Evolutionary conservation across 2,888 invertebrate species (phyloP), one percentile per base, ranked within the genome.

Genomic region (Pammene aurita): DNA sequence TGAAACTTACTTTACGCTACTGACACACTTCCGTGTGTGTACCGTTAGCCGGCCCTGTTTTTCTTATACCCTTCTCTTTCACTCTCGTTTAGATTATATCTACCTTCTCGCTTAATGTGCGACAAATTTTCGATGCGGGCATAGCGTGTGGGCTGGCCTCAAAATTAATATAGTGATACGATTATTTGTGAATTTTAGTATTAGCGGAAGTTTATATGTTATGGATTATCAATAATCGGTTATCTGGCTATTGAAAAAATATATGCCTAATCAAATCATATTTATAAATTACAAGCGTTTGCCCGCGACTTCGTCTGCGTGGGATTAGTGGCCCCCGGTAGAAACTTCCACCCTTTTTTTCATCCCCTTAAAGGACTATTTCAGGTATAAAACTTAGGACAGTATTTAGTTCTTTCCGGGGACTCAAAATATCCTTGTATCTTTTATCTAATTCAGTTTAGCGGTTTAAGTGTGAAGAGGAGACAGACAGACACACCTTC

Each of bases 41-140:
- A 91, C 93, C 93, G 93, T 93, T 93, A 93, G 83, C 75, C 87
- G 92, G 86, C 92, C 90, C 89, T 84, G 85, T 90, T 90, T 86
- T 76, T 81, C 77, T 75, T 82, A 77, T 82, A 78, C 77, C 83
- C 82, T 81, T 89, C 89, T 89, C 90, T 87, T 88, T 92, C 92
- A 88, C 90, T 91, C 92, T 91, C 89, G 86, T 83, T 86, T 76
- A 77, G 65, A 72, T 75, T 71, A 77, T 73, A 81, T 83, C 75
- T 72, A 77, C 79, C 74, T 83, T 92, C 87, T 89, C 90, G 79
- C 76, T 86, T 83, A 74, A 72, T 76, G 84, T 83, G 89, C 90
- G 92, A 92, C 92, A 91, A 92, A 89, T 89, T 89, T 91, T 90
- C 84, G 88, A 92, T 89, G 89, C 90, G 90, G 92, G 90, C 84